Evolutionary conservation across 2,797 vertebrate species (phyloP).

Genomic region (Pelodytes ibericus): DNA sequence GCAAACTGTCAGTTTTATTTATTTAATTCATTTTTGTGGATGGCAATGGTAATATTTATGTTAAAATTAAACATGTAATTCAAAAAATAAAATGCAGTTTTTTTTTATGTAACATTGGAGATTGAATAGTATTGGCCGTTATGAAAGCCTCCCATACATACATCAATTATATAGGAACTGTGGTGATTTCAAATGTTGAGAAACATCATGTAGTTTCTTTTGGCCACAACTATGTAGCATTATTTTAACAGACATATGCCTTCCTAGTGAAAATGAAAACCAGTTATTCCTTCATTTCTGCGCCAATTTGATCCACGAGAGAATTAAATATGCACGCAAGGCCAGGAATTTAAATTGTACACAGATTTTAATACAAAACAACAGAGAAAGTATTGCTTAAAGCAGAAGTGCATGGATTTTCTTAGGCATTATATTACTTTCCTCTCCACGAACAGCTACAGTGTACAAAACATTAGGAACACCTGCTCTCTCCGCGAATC

Average conservation of each 20-base stretch:
- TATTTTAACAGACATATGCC: slow-evolving; percentile 53
- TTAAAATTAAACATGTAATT: neutral
- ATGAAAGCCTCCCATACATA: slow-evolving; percentile 23
- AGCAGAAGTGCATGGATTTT: slow-evolving; percentile 13
- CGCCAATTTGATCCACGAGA: slow-evolving; percentile 48
- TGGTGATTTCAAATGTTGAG: slow-evolving; percentile 36
- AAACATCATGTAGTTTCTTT: slow-evolving; percentile 43
- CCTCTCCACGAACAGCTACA: no score
- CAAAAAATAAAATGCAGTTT: neutral
- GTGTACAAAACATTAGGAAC: no score
- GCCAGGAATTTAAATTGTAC: slow-evolving; percentile 54
- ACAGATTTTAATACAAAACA: slow-evolving; percentile 45
- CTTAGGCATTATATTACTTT: no score
- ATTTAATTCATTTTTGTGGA: neutral
- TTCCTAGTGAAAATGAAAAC: slow-evolving; percentile 56
- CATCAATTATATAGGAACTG: slow-evolving; percentile 46
- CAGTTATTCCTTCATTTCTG: slow-evolving; percentile 47
- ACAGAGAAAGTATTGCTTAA: slow-evolving; percentile 17
- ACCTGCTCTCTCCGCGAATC: no score
- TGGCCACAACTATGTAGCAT: slow-evolving; percentile 42
- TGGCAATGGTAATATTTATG: neutral
- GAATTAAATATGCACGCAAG: slow-evolving; percentile 54
- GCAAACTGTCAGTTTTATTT: no score
- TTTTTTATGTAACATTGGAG: neutral
- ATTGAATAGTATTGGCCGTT: neutral